Percentiles rank a stretch among this genome's conserved stretches.
Conservation (phyloP, 2,888 invertebrate species). For the Dolichopus griseipennis region DNA sequence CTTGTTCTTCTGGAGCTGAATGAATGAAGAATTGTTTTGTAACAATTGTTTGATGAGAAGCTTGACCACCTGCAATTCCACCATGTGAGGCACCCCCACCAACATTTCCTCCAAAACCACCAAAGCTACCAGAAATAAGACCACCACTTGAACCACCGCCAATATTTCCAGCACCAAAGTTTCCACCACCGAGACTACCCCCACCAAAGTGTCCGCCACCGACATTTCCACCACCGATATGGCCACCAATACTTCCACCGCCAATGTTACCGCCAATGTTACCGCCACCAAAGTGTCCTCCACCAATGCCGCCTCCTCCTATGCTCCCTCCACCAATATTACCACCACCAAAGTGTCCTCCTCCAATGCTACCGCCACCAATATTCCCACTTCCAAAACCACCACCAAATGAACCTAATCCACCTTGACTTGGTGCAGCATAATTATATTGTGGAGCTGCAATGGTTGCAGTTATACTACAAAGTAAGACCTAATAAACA, state of each 20-base stretch:
- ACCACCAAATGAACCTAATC: slow-evolving; percentile 9
- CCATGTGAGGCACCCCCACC: slow-evolving; percentile 12
- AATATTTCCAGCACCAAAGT: slow-evolving; percentile 15
- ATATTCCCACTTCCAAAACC: background rate
- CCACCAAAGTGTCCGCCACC: slow-evolving; percentile 24
- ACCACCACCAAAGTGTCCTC: slow-evolving; percentile 15
- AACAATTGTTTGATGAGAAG: slow-evolving; percentile 22
- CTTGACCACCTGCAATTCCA: slow-evolving; percentile 12
- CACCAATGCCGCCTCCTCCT: slow-evolving; percentile 16
- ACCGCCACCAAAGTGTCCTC: slow-evolving; percentile 22
- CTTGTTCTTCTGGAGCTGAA: slow-evolving; percentile 40
- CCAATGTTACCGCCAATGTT: background rate
- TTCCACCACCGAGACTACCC: slow-evolving; percentile 13
- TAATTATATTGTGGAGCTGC: slow-evolving; percentile 2
- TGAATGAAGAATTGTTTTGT: slow-evolving; percentile 43
- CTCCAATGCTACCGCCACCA: slow-evolving; percentile 8
- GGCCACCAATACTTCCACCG: background rate
- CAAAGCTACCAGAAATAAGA: slow-evolving; percentile 21
- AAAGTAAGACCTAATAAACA: background rate
- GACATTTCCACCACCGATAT: slow-evolving; percentile 20
- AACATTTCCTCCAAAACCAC: slow-evolving; percentile 9
- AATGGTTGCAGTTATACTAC: background rate
- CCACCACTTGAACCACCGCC: slow-evolving; percentile 18
- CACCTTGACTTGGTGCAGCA: background rate
- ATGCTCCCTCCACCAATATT: slow-evolving; percentile 23